Evolutionary conservation across 2,797 vertebrate genomes (phyloP).

Genomic region (Anguilla anguilla): DNA sequence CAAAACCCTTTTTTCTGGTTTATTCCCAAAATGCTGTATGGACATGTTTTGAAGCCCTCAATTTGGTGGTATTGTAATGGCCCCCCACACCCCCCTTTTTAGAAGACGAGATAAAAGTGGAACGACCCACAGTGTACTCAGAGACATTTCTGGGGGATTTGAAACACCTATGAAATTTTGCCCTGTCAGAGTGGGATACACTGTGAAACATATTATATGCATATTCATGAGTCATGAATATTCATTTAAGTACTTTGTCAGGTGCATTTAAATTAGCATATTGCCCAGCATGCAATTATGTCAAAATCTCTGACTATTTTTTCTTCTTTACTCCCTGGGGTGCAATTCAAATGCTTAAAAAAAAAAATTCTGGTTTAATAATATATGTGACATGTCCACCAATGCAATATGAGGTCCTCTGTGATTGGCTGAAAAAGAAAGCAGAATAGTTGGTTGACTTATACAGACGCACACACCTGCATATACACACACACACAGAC

Average conservation of each 20-base stretch:
- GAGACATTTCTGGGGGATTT: background rate
- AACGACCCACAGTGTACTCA: background rate
- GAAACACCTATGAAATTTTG: conserved; percentile 8
- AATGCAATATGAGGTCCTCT: background rate
- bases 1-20: background rate
- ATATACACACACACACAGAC: background rate
- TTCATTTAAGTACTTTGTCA: background rate
- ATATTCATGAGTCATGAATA: conserved; percentile 16
- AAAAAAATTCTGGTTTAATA: background rate
- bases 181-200: background rate
- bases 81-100: background rate
- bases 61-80: background rate
- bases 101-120: background rate
- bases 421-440: background rate
- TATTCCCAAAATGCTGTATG: background rate
- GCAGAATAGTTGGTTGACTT: background rate
- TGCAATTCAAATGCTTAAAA: background rate
- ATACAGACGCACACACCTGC: background rate
- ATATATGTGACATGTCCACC: background rate
- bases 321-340: background rate
- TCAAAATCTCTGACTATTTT: background rate
- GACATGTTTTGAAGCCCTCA: background rate
- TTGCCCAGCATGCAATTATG: conserved; percentile 13
- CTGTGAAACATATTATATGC: background rate
- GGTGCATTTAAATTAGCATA: background rate